Base-by-base conservation (phyloP, 2,888 invertebrate species). In the Phymatocera aterrima region DNA sequence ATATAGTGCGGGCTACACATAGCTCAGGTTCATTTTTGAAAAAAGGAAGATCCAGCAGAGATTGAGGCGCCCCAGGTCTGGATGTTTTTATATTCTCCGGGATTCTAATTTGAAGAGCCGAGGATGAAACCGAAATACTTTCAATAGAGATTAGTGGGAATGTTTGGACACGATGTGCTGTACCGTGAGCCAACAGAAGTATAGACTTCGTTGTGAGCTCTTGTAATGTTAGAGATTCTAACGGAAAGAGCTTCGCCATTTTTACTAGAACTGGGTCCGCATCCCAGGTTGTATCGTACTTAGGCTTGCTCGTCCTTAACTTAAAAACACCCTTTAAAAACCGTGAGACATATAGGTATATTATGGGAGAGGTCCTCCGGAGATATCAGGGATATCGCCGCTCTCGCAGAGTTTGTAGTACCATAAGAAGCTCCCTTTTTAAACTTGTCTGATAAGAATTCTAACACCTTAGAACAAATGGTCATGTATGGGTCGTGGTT, bases 91-190 rank as follows among this genome's bases (percentile, higher is more conserved):
- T 65, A 4, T 72, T 24, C 21, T 79, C 77, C 21, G 79, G 75
- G 37, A 81, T 79, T 70, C 65, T 81, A 48, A 78, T 79, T 77
- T 81, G 77, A 28, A 77, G 43, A 40, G 72, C 77, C 31, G 18
- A 34, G 3, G 48, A 21, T 28, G 43, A 61, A 21, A 48, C 46
- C 31, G 46, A 57, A 61, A 81, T 79, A 81, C 80, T 78, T 24
- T 79, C 51, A 21, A 80, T 64, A 61, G 78, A 61, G 31, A 82
- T 82, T 10, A 80, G 6, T 2, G 81, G 54, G 3, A 81, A 54
- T 0, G 79, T 78, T 54, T 83, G 80, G 8, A 80, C 61, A 8
- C 80, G 74, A 12, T 82, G 81, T 1, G 74, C 77, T 18, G 80
- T 81, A 37, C 79, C 75, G 28, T 79, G 64, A n/a, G 79, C 80